These are phyloP conservation scores for Psammodynastes pulverulentus DNA, from an alignment of 2,113 vertebrate genomes.

Conservation along the genomic window DNA sequence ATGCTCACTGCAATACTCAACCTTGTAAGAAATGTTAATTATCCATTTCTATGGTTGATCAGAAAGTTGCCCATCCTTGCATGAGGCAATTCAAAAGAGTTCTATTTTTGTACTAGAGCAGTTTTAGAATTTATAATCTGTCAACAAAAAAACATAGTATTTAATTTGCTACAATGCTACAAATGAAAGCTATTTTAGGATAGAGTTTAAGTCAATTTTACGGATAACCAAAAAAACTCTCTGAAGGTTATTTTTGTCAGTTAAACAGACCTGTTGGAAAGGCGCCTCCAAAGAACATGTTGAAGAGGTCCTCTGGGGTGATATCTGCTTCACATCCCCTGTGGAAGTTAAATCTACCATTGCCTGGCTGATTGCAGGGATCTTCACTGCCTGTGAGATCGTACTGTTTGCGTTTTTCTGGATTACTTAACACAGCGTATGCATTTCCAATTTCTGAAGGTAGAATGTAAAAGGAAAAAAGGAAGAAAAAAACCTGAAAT, in stretches of 20 bases:
- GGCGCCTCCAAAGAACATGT: slow-evolving; percentile 96
- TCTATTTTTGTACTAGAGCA: background rate
- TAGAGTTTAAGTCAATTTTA: background rate
- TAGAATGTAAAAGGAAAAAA: slow-evolving; percentile 39
- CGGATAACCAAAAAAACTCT: background rate
- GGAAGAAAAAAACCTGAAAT: background rate
- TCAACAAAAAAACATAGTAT: background rate
- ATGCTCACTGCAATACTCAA: background rate
- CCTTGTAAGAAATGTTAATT: background rate
- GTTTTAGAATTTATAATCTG: too few relatives aligned
- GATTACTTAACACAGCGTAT: slow-evolving; percentile 92
- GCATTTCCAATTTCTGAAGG: slow-evolving; percentile 93
- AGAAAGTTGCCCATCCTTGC: background rate
- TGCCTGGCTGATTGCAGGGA: slow-evolving; percentile 78
- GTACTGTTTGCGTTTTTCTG: slow-evolving; percentile 91
- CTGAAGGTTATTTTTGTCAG: background rate
- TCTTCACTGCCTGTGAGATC: slow-evolving; percentile 89
- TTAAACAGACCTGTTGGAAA: slow-evolving; percentile 85
- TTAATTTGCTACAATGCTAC: background rate
- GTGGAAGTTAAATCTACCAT: slow-evolving; percentile 89
- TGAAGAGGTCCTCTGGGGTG: slow-evolving; percentile 96
- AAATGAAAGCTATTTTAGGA: background rate
- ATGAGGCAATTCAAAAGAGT: background rate
- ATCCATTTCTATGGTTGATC: background rate
- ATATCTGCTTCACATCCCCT: slow-evolving; percentile 93